Evolutionary conservation across 2,113 vertebrate genomes (phyloP).

Genomic region (Laticauda colubrina): DNA sequence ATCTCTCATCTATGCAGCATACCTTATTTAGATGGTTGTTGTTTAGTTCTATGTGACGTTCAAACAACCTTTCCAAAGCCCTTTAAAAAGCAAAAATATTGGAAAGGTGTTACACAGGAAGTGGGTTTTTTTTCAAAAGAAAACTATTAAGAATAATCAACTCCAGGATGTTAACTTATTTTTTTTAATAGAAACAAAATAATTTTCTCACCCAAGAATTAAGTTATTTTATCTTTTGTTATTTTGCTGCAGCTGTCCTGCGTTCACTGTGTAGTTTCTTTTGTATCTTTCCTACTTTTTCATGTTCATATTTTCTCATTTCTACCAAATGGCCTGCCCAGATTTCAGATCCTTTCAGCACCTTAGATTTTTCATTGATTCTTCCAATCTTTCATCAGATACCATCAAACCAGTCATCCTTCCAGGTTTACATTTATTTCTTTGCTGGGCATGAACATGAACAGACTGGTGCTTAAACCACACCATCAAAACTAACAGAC

Average conservation of each 20-base stretch:
- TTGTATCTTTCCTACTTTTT: not conserved
- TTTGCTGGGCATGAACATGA: not conserved
- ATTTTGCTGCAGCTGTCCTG: not conserved
- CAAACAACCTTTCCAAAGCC: constrained; percentile 73
- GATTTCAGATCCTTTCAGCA: not conserved
- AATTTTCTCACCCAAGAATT: not conserved
- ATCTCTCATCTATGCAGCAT: constrained; percentile 44
- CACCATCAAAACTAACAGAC: not conserved
- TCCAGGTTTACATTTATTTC: not conserved
- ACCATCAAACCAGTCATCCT: not conserved
- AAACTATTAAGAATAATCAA: not conserved
- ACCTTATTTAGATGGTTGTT: constrained; percentile 76
- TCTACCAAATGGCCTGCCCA: not conserved
- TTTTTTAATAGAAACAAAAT: not conserved
- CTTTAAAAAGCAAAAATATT: constrained; percentile 54
- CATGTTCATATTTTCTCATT: not conserved
- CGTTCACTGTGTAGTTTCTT: not conserved
- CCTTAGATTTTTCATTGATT: not conserved
- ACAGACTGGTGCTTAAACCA: not conserved
- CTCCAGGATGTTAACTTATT: not conserved
- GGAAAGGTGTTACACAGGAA: not conserved
- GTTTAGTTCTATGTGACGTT: constrained; percentile 72
- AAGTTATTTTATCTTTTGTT: not conserved
- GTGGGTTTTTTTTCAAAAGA: not conserved
- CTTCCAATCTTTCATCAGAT: not conserved